Base-by-base conservation (phyloP, 1,140 invertebrate genomes). In the Meloidogyne hapla region DNA sequence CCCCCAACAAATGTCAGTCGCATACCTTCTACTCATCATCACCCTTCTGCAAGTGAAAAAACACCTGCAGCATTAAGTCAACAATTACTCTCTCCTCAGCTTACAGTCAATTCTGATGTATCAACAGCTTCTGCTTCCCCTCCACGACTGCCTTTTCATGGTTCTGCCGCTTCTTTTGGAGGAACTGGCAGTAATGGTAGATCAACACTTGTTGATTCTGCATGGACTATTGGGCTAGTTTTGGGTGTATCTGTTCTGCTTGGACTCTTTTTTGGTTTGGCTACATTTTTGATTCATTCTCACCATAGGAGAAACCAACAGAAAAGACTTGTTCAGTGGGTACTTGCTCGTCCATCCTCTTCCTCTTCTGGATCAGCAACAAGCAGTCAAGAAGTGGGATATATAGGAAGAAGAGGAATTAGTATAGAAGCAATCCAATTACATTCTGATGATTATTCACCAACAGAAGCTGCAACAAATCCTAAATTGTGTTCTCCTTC, bases 241-340 rank as follows among this genome's bases (percentile, higher is more conserved):
- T 40, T 73, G 15, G 42, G 61, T 33, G 21, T 64, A 12, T 61
- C 71, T 38, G 28, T 73, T n/a, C 12, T 73, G 13, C 48, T 73
- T 23, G 71, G 71, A 10, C 13, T 38, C 2, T 64, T 73, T 23
- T 25, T 73, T 38, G 71, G 71, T 12, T 40, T 73, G 23, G 40
- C 28, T n/a, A 61, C 45, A 42, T 73, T 65, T 28, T 64, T 73
- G 15, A 10, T 73, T 13, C 21, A 61, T n/a, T 61, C 48, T 0
- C 42, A 40, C 0, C 56, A 64, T 18, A 61, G 56, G 23, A 42
- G 25, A 42, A 61, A 64, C 6, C 71, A 26, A 12, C 71, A 64
- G 12, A 42, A 38, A n/a, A 61, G 71, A 61, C 56, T 73, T 38
- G 71, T 73, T n/a, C 71, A 73, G 13, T 73, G 71, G 71, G 71